Base-by-base conservation (phyloP, 1,140 invertebrate species). In the Pseudomyrmex sp. region DNA sequence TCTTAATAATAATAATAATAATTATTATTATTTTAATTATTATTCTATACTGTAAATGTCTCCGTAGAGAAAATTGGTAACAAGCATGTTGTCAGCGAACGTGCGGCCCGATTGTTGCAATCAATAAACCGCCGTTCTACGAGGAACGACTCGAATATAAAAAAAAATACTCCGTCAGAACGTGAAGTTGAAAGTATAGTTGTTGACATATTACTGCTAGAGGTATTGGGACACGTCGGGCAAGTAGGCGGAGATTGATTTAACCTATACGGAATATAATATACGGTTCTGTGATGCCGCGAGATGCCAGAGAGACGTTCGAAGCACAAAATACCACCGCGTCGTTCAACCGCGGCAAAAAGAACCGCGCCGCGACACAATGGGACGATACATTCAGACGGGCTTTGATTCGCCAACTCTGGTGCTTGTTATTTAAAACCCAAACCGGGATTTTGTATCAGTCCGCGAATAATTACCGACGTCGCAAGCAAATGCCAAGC, bases 241-340 rank as follows among this genome's bases (percentile, higher is more conserved):
- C 88, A 89, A 89, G 93, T 93, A 92, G 93, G 93, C 91, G 93
- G 90, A 89, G 86, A 35, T 35, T 90, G 89, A 88, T 86, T 92
- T 88, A 89, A 89, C 93, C 90, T 93, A 93, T 94, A 93, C 91
- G 93, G 93, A 90, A 93, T 93, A 93, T 93, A 93, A 94, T 91
- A 59, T 91, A 93, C 92, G 92, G 93, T 92, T 92, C 92, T 92
- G 80, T 89, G 80, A 63, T 18, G 50, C 35, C 63, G 56, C 44
- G 54, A 58, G 20, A 58, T 35, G 44, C 26, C 10, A 15, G 44
- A 70, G 35, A 59, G 63, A 23, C 52, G 79, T 35, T 35, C 56
- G 26, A 26, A 3, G 26, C 26, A 3, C 52, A 70, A 86, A 65
- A 80, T 70, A 82, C 56, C 56, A n/a, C 56, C 66, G 48, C 54